A percentile compares a stretch with the other conserved stretches of the same genome.
Evolutionary conservation across 2,888 invertebrate genomes (phyloP).

Genomic region (Diloba caeruleocephala): DNA sequence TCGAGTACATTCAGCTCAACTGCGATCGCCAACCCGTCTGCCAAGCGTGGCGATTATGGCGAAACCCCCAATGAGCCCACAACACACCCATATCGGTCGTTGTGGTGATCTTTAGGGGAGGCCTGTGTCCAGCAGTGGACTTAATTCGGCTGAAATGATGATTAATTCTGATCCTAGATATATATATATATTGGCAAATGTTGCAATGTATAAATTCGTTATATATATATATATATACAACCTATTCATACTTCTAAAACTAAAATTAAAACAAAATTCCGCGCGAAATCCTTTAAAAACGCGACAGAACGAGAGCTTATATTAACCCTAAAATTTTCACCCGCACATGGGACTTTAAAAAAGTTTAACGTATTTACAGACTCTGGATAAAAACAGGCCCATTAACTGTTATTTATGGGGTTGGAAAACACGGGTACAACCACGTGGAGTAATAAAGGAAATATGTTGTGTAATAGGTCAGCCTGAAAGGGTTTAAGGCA

Average conservation of each 20-base stretch:
- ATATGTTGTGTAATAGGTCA: slow-evolving; percentile 42
- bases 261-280: slow-evolving; percentile 10
- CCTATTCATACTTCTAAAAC: background rate
- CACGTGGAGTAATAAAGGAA: slow-evolving; percentile 33
- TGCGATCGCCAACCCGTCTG: too few relatives aligned
- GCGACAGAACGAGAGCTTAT: slow-evolving; percentile 24
- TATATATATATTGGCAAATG: too few relatives aligned
- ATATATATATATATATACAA: too few relatives aligned
- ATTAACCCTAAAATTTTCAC: slow-evolving; percentile 44
- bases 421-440: slow-evolving; percentile 31
- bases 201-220: too few relatives aligned
- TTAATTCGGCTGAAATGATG: too few relatives aligned
- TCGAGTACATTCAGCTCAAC: too few relatives aligned
- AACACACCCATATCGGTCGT: too few relatives aligned
- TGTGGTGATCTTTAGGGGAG: too few relatives aligned
- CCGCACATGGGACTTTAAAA: slow-evolving; percentile 49
- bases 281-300: slow-evolving; percentile 21
- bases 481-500: slow-evolving; percentile 3
- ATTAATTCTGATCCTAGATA: too few relatives aligned
- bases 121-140: too few relatives aligned
- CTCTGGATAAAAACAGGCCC: slow-evolving; percentile 46
- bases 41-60: too few relatives aligned
- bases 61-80: too few relatives aligned
- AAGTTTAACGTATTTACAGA: slow-evolving; percentile 44
- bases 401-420: slow-evolving; percentile 52